Evolutionary conservation across 1,140 invertebrate genomes (phyloP), one percentile per base, ranked within the genome.

Genomic region (Drosophila kohkoa): DNA sequence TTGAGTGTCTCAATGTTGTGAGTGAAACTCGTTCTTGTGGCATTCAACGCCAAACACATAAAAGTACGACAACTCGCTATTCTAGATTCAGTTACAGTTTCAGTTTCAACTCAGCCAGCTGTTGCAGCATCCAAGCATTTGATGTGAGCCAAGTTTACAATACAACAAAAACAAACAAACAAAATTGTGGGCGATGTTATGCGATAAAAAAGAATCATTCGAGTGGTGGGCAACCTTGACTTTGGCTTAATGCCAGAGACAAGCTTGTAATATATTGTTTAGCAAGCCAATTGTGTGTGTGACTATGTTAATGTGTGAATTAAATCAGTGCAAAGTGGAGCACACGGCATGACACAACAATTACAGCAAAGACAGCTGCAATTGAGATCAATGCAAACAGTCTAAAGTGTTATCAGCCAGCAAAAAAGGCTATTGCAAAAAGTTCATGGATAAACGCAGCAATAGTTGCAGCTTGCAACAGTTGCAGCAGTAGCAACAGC

Each of bases 1-100:
- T 66, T 64, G 48, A 49, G 1, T 52, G 38, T 54, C 49, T 79
- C 3, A 49, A 25, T 48, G 20, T 55, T 41, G 46, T 81, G 81
- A 85, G 78, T 89, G 79, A 58, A 80, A 89, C 77, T 89, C 78
- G 81, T 85, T 85, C 77, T 65, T 90, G 82, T 91, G 88, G 88
- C 88, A 91, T 91, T 91, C 88, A 88, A 88, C 88, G 67, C 59
- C 73, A 66, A 79, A 66, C 85, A 81, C 86, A 91, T 91, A 91
- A 85, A 91, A 91, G 82, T 88, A 76, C 74, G 79, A 63, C 59
- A 54, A 60, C 62, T 74, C 70, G 81, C 78, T 72, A 80, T 91
- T 91, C 88, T 85, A 85, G 72, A 72, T 62, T 91, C 88, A 91
- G 88, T 91, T 88, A 79, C 79, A 76, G 72, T 82, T 87, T 82